Conservation (phyloP, 2,888 invertebrate species). For the Steromphala cineraria region DNA sequence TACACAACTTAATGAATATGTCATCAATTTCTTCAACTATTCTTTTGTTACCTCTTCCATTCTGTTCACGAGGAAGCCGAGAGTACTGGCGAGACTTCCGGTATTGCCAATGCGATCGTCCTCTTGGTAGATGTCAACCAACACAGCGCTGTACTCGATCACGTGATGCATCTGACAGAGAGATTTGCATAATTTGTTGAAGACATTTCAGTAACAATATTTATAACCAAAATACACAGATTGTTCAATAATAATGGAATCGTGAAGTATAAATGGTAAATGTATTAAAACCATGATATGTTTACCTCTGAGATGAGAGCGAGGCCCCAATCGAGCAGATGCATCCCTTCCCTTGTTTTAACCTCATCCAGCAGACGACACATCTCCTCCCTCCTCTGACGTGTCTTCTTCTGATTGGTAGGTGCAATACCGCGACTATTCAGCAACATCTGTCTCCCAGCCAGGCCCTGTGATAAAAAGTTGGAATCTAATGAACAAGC, state of each 20-base stretch:
- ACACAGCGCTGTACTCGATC: not conserved
- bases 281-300: not conserved
- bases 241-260: too few relatives aligned
- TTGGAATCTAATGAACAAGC: not conserved
- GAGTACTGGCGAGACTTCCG: not conserved
- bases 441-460: too few relatives aligned
- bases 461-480: not conserved
- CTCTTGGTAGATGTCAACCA: not conserved
- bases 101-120: too few relatives aligned
- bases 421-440: too few relatives aligned
- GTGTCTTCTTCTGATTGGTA: not conserved
- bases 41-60: conserved; percentile 1
- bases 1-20: too few relatives aligned
- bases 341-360: not conserved
- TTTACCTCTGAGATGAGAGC: not conserved
- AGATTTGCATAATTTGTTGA: not conserved
- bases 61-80: not conserved
- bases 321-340: not conserved
- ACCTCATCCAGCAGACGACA: not conserved
- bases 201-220: not conserved
- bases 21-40: too few relatives aligned
- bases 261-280: too few relatives aligned
- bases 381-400: not conserved
- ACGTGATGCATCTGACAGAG: not conserved
- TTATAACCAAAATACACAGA: not conserved